Evolutionary conservation across 2,888 invertebrate genomes (phyloP), one percentile per base, ranked within the genome.

Genomic region (Brachypalpus laphriformis): DNA sequence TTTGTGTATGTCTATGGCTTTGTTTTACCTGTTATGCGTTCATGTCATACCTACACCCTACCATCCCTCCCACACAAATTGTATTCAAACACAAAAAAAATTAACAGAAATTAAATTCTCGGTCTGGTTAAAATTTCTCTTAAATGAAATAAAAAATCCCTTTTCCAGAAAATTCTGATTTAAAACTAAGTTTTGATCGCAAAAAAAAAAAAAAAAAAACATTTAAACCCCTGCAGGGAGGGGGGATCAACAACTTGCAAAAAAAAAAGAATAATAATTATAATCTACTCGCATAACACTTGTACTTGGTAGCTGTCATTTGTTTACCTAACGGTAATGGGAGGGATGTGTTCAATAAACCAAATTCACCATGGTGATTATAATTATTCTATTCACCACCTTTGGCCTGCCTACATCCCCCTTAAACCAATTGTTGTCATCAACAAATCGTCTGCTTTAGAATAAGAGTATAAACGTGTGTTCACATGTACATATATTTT

Each of bases 21-120:
- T 83, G 74, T 83, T 83, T 68, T 74, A 74, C 82, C 82, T 78
- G 82, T 68, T 72, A 81, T 74, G 75, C 68, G 51, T 61, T 66
- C 65, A 45, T 70, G 28, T 42, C 28, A 54, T 75, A 75, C n/a
- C n/a, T n/a, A n/a, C 68, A 75, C 20, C 51, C 51, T 22, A 40
- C 25, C n/a, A n/a, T 14, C 18, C 37, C 56, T 28, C 68, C n/a
- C 42, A 20, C 20, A 28, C 63, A 76, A 57, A 59, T 42, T 51
- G 49, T 61, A 66, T 51, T 49, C 9, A 61, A 61, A 57, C 16
- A 74, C 22, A 51, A 57, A 45, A 14, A 40, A 71, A 71, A 57
- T 25, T 28, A 18, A 66, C 47, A 45, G 45, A 22, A 80, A 70
- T 80, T 80, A 49, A 70, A 74, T 51, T 70, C 57, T 83, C 28